Evolutionary conservation across 2,797 vertebrate species (phyloP).

Genomic region (Peromyscus attwateri): DNA sequence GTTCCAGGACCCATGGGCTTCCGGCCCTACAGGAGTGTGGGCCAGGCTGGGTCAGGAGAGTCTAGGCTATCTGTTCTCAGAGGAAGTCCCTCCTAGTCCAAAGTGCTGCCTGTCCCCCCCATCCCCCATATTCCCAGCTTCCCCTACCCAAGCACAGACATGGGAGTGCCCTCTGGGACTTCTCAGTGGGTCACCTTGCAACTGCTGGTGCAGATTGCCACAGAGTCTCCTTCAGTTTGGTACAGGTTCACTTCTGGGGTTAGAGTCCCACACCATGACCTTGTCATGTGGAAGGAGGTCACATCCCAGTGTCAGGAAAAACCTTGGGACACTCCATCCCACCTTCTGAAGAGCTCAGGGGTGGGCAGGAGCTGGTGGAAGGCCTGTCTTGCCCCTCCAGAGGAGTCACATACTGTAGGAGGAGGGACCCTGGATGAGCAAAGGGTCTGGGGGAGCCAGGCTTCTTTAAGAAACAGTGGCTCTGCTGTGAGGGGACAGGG

Average conservation of each 20-base stretch:
- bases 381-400: not conserved
- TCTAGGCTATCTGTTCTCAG: not conserved
- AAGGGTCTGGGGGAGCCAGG: not conserved
- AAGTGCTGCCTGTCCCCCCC: not conserved
- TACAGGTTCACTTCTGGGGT: not conserved
- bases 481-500: not conserved
- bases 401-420: not conserved
- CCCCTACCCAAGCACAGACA: rapidly evolving
- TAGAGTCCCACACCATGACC: not conserved
- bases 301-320: not conserved
- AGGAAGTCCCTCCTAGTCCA: not conserved
- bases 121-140: not conserved
- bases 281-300: not conserved
- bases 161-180: not conserved
- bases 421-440: not conserved
- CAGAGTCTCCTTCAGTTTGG: not conserved
- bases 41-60: not conserved
- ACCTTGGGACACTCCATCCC: not conserved
- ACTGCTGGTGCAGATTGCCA: rapidly evolving
- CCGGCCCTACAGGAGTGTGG: not conserved
- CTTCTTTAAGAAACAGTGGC: not conserved
- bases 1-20: not conserved
- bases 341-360: not conserved
- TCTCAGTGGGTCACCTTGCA: no score
- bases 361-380: not conserved